These are phyloP conservation scores for Apis laboriosa DNA, from an alignment of 1,140 invertebrate genomes.

Conservation along the genomic window DNA sequence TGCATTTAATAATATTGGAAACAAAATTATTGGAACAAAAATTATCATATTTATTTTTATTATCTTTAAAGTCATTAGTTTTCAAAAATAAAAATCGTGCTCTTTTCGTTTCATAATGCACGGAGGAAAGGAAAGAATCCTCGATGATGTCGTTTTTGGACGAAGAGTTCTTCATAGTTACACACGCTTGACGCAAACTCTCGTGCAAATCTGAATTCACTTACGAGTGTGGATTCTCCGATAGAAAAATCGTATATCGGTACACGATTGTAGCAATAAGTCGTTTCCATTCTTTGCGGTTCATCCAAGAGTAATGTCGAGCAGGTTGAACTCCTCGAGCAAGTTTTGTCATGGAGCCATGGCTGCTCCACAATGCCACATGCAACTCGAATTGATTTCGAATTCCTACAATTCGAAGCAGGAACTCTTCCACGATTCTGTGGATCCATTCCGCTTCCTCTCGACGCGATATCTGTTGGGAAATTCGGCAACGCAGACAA, in stretches of 20 bases:
- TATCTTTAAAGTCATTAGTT: not conserved
- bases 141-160: not conserved
- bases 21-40: too few relatives aligned
- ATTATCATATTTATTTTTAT: too few relatives aligned
- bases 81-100: not conserved
- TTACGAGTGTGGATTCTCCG: not conserved
- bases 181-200: not conserved
- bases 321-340: conserved; percentile 17
- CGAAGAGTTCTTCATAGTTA: not conserved
- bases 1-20: too few relatives aligned
- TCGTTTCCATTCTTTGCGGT: conserved; percentile 24
- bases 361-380: not conserved
- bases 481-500: not conserved
- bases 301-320: not conserved
- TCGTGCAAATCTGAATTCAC: conserved; percentile 2
- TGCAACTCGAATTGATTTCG: conserved; percentile 8
- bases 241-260: conserved; percentile 20
- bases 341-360: not conserved
- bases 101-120: not conserved
- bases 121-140: not conserved
- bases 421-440: not conserved
- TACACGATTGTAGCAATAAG: conserved; percentile 21
- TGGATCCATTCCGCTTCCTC: not conserved
- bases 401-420: not conserved
- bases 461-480: not conserved